Percentiles rank a stretch among this genome's conserved stretches.
These are phyloP conservation scores for Ichneumon xanthorius DNA, from an alignment of 2,888 invertebrate genomes.

Conservation along the genomic window DNA sequence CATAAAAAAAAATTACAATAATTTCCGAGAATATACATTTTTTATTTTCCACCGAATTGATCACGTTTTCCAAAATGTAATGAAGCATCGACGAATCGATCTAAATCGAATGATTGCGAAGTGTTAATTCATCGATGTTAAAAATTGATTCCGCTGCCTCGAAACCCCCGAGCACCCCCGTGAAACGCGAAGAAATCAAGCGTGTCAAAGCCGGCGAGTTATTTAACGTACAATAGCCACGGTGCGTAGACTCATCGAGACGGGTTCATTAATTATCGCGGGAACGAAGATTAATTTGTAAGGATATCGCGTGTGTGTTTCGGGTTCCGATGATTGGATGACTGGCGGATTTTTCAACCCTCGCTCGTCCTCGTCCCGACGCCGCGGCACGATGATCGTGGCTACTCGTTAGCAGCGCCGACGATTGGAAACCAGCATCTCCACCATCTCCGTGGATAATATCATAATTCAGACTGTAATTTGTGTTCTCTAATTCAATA, in stretches of 20 bases:
- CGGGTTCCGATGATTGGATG: constrained; percentile 52
- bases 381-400: constrained; percentile 1
- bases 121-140: neutral
- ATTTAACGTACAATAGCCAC: neutral
- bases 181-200: constrained; percentile 26
- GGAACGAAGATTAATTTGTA: constrained; percentile 63
- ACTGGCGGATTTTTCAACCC: constrained; percentile 64
- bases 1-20: neutral
- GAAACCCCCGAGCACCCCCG: neutral
- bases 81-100: too few species aligned
- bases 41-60: neutral
- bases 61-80: neutral
- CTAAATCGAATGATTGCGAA: neutral
- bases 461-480: constrained; percentile 55
- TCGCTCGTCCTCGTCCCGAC: constrained; percentile 32
- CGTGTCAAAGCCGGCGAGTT: constrained; percentile 38
- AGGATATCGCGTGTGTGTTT: constrained; percentile 57
- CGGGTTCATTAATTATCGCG: constrained; percentile 52
- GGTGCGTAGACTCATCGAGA: constrained; percentile 37
- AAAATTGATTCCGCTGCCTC: neutral
- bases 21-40: neutral
- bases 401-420: constrained; percentile 56
- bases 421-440: constrained; percentile 45
- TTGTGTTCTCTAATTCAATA: constrained; percentile 62
- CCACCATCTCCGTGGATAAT: constrained; percentile 40